Base-by-base conservation (phyloP, 2,888 invertebrate genomes). In the Choreutis nemorana region DNA sequence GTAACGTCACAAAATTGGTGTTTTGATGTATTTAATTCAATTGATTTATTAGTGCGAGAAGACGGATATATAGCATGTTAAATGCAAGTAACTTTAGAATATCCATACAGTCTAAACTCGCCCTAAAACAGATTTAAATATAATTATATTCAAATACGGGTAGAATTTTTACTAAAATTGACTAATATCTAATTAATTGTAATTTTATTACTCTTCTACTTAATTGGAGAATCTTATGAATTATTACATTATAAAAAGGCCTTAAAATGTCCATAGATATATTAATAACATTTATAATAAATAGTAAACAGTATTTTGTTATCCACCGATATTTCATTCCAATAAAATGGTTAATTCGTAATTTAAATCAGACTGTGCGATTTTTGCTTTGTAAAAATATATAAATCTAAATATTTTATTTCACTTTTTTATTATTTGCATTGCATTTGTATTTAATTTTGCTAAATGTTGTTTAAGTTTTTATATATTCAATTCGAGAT, bases 381-480 rank as follows among this genome's bases (percentile, higher is more conserved):
- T 53, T 41, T 38, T 37, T 37, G 42, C 40, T n/a, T n/a, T n/a
- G 31, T 40, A 40, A 30, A 33, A 34, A 33, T 35, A 22, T 30
- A 23, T 26, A 29, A 28, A 26, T 31, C 29, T 34, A 28, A 35
- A 34, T 32, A 28, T 44, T 45, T 36, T 37, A 44, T 42, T 48
- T 50, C 58, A 50, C 50, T 45, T 33, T n/a, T 31, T 48, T 59
- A 54, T 57, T 57, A 55, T 59, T 60, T 51, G 50, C 42, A 50
- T 58, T 57, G 71, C 73, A 73, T 67, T 70, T 65, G 55, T 57
- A 48, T 47, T 53, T 35, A 44, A 41, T 42, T 43, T 41, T 39
- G 41, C 54, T 54, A 43, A 49, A 46, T 44, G 31, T 55, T 53
- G 46, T 58, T 52, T 55, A 50, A 53, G 42, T 41, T 48, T 48